Evolutionary conservation across 2,797 vertebrate species (phyloP).

Genomic region (Lagorchestes hirsutus): DNA sequence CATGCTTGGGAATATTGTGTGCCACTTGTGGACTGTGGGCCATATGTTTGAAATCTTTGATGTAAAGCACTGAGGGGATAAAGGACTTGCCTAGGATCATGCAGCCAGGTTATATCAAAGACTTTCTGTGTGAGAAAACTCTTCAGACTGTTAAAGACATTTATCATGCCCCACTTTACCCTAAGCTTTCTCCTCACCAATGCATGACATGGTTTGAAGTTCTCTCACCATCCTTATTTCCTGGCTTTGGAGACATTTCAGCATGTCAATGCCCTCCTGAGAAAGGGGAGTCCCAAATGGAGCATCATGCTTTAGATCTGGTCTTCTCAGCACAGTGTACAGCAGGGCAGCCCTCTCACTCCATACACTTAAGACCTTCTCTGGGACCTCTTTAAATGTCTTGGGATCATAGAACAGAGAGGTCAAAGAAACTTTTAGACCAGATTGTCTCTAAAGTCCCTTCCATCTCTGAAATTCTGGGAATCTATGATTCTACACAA

Average conservation of each 20-base stretch:
- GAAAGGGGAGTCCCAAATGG: not conserved
- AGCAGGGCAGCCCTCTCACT: not conserved
- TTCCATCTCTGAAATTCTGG: constrained; percentile 18
- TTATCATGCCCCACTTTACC: not conserved
- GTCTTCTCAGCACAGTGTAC: not conserved
- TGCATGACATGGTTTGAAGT: not conserved
- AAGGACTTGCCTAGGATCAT: not conserved
- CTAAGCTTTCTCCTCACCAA: not conserved
- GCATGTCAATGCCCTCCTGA: not conserved
- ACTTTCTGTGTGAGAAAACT: not conserved
- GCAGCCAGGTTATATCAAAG: not conserved
- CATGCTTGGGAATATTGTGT: not conserved
- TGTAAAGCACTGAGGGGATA: not conserved
- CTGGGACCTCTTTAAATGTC: not conserved
- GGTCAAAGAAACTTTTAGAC: constrained; percentile 30
- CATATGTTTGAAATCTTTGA: not conserved
- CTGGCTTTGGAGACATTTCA: not conserved
- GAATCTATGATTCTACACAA: constrained; percentile 4
- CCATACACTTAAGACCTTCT: not conserved
- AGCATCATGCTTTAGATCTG: not conserved
- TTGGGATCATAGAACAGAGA: not conserved
- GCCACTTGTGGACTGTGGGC: not conserved
- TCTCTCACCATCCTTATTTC: not conserved
- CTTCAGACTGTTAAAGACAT: not conserved
- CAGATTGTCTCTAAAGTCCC: constrained; percentile 20